Conservation (phyloP, 2,113 vertebrate species). For the Lepidothrix coronata region DNA sequence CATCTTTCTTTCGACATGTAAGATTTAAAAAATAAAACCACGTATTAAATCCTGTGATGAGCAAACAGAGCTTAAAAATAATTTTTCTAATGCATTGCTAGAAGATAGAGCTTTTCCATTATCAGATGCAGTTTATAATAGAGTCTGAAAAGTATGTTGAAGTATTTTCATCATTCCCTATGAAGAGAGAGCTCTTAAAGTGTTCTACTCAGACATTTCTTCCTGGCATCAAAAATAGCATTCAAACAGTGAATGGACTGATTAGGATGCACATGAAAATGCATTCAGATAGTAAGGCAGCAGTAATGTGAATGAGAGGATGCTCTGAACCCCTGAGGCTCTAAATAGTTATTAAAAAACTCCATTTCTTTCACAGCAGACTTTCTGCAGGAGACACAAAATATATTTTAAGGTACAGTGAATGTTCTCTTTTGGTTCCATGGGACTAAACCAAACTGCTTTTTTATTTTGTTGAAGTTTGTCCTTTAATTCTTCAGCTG, state of each 20-base stretch:
- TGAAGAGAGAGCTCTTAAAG: neutral
- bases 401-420: slow-evolving; percentile 11
- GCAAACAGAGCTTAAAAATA: neutral
- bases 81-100: neutral
- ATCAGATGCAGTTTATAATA: neutral
- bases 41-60: neutral
- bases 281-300: neutral
- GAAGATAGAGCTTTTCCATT: neutral
- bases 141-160: neutral
- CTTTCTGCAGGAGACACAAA: slow-evolving; percentile 5
- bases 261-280: slow-evolving; percentile 1
- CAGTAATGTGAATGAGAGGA: neutral
- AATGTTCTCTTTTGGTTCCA: neutral
- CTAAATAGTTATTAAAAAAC: slow-evolving; percentile 2
- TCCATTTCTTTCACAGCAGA: slow-evolving; percentile 37
- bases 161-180: slow-evolving; percentile 17
- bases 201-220: neutral
- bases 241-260: slow-evolving; percentile 32
- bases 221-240: neutral
- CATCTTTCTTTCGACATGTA: neutral
- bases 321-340: slow-evolving; percentile 16
- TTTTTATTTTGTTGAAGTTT: slow-evolving; percentile 4
- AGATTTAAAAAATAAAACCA: neutral
- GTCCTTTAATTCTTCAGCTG: neutral
- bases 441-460: neutral